Evolutionary conservation across 2,888 invertebrate genomes (phyloP), one percentile per base, ranked within the genome.

Genomic region (Alitta virens): DNA sequence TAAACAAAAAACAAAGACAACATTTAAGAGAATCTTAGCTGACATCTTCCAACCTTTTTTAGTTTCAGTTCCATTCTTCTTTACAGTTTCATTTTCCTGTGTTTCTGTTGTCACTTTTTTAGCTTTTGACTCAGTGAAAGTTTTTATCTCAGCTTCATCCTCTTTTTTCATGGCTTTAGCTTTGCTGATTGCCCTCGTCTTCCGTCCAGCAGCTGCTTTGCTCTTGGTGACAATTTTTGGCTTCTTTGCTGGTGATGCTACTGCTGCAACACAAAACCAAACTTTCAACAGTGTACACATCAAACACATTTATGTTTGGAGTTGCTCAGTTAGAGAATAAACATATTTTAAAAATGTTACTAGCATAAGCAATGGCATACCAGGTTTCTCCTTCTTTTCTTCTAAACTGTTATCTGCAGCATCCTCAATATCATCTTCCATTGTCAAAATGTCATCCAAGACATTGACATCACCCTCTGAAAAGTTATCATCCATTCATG

Each of bases 81-180:
- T 46, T 16, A 64, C 67, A 18, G 63, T 61, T 38, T 64, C 42
- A 3, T 56, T 56, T 2, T 55, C 64, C 18, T 43, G 42, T 42
- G 67, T 66, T 43, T 66, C 62, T 18, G 56, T 49, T 43, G 56
- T 68, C 55, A 68, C 56, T 43, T 60, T 64, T 50, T 65, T 59
- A 42, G 67, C 56, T 49, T 67, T 60, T 12, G n/a, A 16, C 16
- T 55, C 56, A n/a, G 49, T 21, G 21, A 9, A 18, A 12, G 59
- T 49, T 18, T 51, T 51, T 23, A 24, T 18, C 27, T 53, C 27
- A n/a, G 26, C 40, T 38, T 38, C 52, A 24, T 18, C 52, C 1
- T 60, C 60, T 25, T 23, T 43, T 52, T 52, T 50, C 46, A 0
- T 1, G 40, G 56, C 50, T 51, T 43, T 38, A 1, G 57, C 56